A percentile compares a stretch with the other conserved stretches of the same genome.
These are phyloP conservation scores for Octopus bimaculoides DNA, from an alignment of 1,140 invertebrate genomes.

Conservation along the genomic window DNA sequence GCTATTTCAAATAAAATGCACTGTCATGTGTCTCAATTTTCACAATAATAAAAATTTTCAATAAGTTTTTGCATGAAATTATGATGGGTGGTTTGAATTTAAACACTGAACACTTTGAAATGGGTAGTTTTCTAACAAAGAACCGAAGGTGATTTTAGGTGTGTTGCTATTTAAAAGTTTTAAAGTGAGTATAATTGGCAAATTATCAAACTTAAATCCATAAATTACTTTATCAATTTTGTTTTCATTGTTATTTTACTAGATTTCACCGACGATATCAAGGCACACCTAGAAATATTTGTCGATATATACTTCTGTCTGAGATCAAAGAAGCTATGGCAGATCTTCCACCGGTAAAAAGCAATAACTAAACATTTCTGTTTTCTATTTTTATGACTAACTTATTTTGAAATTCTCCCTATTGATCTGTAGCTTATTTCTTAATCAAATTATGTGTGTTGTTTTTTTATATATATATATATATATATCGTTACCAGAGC, in stretches of 20 bases:
- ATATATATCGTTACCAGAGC: too few species aligned
- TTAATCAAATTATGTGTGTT: not conserved
- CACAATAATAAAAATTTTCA: too few species aligned
- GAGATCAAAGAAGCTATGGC: conserved; percentile 73
- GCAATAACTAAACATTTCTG: not conserved
- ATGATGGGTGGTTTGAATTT: too few species aligned
- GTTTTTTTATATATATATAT: not conserved
- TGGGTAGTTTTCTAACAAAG: not conserved
- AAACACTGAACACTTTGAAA: too few species aligned
- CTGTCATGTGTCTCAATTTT: too few species aligned
- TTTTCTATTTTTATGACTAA: not conserved
- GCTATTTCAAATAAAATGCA: too few species aligned
- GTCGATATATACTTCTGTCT: conserved; percentile 76
- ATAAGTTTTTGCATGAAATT: not conserved
- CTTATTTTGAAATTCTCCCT: conserved; percentile 32
- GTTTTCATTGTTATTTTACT: too few species aligned
- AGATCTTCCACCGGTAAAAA: conserved; percentile 59
- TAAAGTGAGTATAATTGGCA: too few species aligned
- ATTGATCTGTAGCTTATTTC: not conserved
- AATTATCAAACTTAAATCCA: too few species aligned
- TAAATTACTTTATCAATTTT: too few species aligned
- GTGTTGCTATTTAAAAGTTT: too few species aligned
- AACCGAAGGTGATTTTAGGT: conserved; percentile 7
- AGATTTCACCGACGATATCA: conserved; percentile 60
- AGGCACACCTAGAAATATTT: conserved; percentile 71